Conservation (phyloP, 2,113 vertebrate species). For the Erythrolamprus reginae region DNA sequence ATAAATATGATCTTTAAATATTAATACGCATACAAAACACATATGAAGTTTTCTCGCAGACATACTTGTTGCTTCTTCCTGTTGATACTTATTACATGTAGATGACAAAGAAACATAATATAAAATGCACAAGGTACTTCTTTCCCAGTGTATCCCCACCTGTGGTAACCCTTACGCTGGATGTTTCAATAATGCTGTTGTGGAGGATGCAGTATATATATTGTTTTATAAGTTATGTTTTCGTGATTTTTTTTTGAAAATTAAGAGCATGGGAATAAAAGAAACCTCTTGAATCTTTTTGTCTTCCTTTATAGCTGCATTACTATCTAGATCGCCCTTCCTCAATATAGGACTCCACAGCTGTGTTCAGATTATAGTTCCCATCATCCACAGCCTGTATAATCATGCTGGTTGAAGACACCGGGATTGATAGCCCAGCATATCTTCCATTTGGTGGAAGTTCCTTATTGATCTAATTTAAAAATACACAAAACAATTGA, state of each 20-base stretch:
- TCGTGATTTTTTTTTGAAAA: conserved; percentile 58
- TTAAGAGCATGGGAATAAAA: conserved; percentile 67
- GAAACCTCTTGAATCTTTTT: conserved; percentile 54
- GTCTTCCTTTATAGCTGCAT: conserved; percentile 54
- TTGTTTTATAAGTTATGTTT: conserved; percentile 72
- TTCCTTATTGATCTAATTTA: neutral
- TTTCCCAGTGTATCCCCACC: conserved; percentile 69
- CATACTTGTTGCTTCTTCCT: conserved; percentile 66
- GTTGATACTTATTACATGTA: conserved; percentile 65
- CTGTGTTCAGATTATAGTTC: neutral
- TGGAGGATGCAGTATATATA: conserved; percentile 69
- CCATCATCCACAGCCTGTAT: neutral
- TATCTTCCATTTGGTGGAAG: neutral
- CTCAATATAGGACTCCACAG: neutral
- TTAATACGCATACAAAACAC: conserved; percentile 59
- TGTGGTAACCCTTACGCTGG: conserved; percentile 67
- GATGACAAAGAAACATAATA: conserved; percentile 60
- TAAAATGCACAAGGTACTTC: conserved; percentile 64
- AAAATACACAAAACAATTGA: neutral
- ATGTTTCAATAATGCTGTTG: conserved; percentile 68
- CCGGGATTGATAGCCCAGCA: neutral
- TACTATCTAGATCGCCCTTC: neutral
- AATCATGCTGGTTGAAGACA: neutral
- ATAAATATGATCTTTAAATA: conserved; percentile 57
- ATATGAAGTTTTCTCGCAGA: conserved; percentile 62